Evolutionary conservation across 2,797 vertebrate genomes (phyloP).

Genomic region (Clarias fuscus): DNA sequence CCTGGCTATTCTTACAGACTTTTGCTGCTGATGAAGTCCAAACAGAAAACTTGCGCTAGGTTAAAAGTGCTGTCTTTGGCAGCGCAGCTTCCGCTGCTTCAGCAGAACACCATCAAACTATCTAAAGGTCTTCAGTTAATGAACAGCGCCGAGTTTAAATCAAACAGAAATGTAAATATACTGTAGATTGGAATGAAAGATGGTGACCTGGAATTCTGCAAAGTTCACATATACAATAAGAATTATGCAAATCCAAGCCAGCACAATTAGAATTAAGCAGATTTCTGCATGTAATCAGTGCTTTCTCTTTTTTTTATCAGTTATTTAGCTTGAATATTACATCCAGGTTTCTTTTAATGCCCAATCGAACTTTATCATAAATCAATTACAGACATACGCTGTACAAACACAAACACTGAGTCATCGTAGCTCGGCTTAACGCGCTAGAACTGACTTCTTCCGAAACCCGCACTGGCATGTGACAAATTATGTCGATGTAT

Average conservation of each 20-base stretch:
- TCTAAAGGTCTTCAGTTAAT: neutral
- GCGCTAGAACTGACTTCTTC: neutral
- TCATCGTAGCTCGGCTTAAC: constrained; percentile 16
- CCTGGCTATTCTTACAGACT: neutral
- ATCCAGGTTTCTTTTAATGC: constrained; percentile 26
- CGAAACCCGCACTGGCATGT: constrained; percentile 12
- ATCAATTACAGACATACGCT: neutral
- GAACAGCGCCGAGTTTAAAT: neutral
- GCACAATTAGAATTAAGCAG: neutral
- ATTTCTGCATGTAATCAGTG: constrained; percentile 7
- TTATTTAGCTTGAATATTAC: constrained; percentile 13
- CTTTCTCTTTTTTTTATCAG: constrained; percentile 29
- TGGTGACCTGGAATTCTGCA: neutral
- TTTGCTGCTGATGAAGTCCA: constrained; percentile 8
- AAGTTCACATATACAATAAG: neutral
- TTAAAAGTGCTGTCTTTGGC: constrained; percentile 40
- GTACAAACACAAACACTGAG: constrained; percentile 8
- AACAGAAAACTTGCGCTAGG: neutral
- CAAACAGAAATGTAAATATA: neutral
- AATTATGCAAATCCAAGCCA: constrained; percentile 14
- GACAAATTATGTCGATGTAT: constrained; percentile 17
- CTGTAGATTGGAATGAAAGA: constrained; percentile 14
- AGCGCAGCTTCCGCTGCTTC: constrained; percentile 28
- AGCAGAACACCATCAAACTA: neutral
- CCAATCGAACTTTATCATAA: neutral